phyloP scores from a whole-genome alignment of 2,888 invertebrate genomes.

The Polyploca ridens region DNA sequence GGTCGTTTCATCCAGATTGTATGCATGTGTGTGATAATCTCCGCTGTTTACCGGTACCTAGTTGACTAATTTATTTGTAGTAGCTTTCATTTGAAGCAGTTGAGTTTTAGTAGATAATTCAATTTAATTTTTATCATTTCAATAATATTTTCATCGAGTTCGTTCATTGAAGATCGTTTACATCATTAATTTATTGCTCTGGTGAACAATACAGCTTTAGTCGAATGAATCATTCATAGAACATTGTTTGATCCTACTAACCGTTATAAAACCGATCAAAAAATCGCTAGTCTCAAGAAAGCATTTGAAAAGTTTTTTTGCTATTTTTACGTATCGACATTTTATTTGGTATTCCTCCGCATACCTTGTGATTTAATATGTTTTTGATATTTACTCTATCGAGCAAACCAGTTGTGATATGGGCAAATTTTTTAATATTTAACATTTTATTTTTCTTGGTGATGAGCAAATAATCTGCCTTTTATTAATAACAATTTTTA shows the following conservation, averaged over 20 bases:
- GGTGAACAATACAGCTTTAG: not conserved
- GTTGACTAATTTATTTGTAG: slow-evolving; percentile 62
- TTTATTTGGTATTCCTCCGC: slow-evolving; percentile 15
- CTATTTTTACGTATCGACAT: slow-evolving; percentile 19
- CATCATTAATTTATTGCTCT: not conserved
- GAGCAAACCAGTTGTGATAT: not conserved
- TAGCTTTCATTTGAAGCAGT: slow-evolving; percentile 56
- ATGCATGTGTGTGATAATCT: slow-evolving; percentile 64
- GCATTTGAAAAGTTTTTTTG: slow-evolving; percentile 28
- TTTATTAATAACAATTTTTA: slow-evolving; percentile 1
- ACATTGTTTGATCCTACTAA: slow-evolving; percentile 37
- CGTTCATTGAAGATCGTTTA: slow-evolving; percentile 16
- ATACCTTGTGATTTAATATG: slow-evolving; percentile 9
- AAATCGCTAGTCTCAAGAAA: slow-evolving; percentile 80
- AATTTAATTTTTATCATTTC: slow-evolving; percentile 29
- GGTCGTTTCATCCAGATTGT: slow-evolving; percentile 20
- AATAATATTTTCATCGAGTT: slow-evolving; percentile 22
- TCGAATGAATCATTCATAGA: slow-evolving; percentile 23
- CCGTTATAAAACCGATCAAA: slow-evolving; percentile 60
- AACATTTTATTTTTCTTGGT: slow-evolving; percentile 1
- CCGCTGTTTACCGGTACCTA: slow-evolving; percentile 40
- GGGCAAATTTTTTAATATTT: not conserved
- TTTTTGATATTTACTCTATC: not conserved
- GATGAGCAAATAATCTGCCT: slow-evolving; percentile 7
- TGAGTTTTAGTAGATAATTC: slow-evolving; percentile 41